Conservation (phyloP, 2,888 invertebrate species). For the Sialis fuliginosa region DNA sequence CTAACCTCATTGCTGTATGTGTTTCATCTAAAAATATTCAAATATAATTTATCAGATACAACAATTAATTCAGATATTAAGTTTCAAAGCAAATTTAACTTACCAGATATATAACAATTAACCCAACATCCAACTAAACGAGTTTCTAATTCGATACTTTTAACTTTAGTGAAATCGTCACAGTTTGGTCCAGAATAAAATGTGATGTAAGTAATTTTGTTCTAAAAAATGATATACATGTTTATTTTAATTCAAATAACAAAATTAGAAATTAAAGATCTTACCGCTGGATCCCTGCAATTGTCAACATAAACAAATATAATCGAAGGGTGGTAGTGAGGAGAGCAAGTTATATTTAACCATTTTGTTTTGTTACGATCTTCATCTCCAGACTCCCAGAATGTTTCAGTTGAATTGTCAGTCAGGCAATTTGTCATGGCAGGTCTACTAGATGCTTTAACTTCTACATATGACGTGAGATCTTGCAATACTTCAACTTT, state of each 20-base stretch:
- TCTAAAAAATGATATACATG: conserved; percentile 34
- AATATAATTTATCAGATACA: neutral
- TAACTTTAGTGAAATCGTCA: conserved; percentile 65
- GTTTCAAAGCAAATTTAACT: conserved; percentile 11
- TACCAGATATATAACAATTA: conserved; percentile 62
- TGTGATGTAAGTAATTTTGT: conserved; percentile 72
- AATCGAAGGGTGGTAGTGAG: conserved; percentile 47
- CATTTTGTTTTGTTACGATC: conserved; percentile 85
- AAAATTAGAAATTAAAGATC: conserved; percentile 10
- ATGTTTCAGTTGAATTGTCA: conserved; percentile 92
- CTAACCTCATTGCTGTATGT: conserved; percentile 51
- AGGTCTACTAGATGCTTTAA: conserved; percentile 81
- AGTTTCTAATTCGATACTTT: conserved; percentile 76
- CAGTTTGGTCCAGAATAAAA: conserved; percentile 68
- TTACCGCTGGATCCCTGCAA: conserved; percentile 74
- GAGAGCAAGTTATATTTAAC: conserved; percentile 48
- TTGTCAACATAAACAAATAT: conserved; percentile 89
- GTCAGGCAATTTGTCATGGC: conserved; percentile 87
- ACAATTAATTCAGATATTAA: too few species aligned
- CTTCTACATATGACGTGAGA: conserved; percentile 55
- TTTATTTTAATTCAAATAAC: neutral
- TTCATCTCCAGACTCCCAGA: conserved; percentile 98
- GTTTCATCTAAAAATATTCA: conserved; percentile 21
- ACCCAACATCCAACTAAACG: conserved; percentile 69
- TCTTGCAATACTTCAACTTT: conserved; percentile 52